Percentiles rank a stretch among this genome's conserved stretches.
Conservation (phyloP, 1,140 invertebrate species). For the Polyergus mexicanus region DNA sequence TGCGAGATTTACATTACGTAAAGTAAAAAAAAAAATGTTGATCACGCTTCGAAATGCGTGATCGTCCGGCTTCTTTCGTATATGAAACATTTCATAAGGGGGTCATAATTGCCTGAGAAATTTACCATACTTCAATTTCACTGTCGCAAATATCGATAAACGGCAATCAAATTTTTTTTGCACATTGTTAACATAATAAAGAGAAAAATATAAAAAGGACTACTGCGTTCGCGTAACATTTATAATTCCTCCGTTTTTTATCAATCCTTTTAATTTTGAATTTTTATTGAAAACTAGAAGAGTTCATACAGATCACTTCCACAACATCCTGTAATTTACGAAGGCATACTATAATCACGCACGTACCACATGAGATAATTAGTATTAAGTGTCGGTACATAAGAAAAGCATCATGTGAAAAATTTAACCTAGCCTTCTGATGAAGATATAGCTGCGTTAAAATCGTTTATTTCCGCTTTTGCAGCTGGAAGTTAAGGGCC, state of each 20-base stretch:
- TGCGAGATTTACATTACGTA: slow-evolving; percentile 37
- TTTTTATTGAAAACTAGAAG: slow-evolving; percentile 12
- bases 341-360: slow-evolving; percentile 43
- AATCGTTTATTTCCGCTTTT: slow-evolving; percentile 48
- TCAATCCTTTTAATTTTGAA: not conserved
- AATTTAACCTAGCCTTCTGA: slow-evolving; percentile 40
- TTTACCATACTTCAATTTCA: slow-evolving; percentile 25
- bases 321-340: slow-evolving; percentile 58
- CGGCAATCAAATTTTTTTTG: not conserved
- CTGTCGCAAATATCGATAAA: not conserved
- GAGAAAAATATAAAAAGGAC: not conserved
- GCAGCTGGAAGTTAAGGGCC: slow-evolving; percentile 9
- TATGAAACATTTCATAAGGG: slow-evolving; percentile 44
- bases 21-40: slow-evolving; percentile 55
- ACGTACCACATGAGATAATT: slow-evolving; percentile 47
- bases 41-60: slow-evolving; percentile 43
- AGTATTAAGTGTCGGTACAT: slow-evolving; percentile 51
- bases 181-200: not conserved
- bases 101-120: slow-evolving; percentile 45
- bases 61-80: slow-evolving; percentile 23
- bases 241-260: not conserved
- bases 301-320: slow-evolving; percentile 12
- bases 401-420: slow-evolving; percentile 55
- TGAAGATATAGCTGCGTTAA: slow-evolving; percentile 50
- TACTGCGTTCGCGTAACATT: not conserved